These are phyloP conservation scores for Epinephelus awoara DNA, from an alignment of 2,797 vertebrate genomes.

Conservation along the genomic window DNA sequence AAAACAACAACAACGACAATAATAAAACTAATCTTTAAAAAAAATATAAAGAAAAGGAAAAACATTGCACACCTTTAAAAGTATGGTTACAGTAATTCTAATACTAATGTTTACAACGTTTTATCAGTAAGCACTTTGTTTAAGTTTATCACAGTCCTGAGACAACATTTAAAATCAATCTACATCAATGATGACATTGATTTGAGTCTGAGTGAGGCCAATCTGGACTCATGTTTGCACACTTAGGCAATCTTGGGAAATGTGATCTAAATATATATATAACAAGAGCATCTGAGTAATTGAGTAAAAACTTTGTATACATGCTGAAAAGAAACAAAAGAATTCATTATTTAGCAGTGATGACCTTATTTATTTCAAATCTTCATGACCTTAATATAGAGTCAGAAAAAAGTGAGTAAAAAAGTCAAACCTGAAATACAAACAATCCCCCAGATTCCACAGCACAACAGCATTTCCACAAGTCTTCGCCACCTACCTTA, in stretches of 20 bases:
- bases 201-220: conserved; percentile 11
- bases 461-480: conserved; percentile 71
- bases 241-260: conserved; percentile 41
- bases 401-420: conserved; percentile 25
- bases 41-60: no score
- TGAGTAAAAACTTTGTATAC: conserved; percentile 3
- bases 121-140: background rate
- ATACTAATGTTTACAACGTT: background rate
- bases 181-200: background rate
- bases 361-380: conserved; percentile 20
- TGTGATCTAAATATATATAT: conserved; percentile 10
- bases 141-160: background rate
- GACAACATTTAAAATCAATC: background rate
- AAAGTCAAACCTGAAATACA: conserved; percentile 42
- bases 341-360: background rate
- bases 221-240: conserved; percentile 31
- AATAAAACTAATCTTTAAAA: no score
- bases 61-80: no score
- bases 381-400: conserved; percentile 22
- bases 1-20: no score
- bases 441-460: conserved; percentile 65
- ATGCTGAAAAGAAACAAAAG: conserved; percentile 3
- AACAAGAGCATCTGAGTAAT: conserved; percentile 30
- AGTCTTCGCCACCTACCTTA: conserved; percentile 69
- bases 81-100: background rate